phyloP scores from a whole-genome alignment of 2,888 invertebrate genomes.

The Mellilla xanthometata region DNA sequence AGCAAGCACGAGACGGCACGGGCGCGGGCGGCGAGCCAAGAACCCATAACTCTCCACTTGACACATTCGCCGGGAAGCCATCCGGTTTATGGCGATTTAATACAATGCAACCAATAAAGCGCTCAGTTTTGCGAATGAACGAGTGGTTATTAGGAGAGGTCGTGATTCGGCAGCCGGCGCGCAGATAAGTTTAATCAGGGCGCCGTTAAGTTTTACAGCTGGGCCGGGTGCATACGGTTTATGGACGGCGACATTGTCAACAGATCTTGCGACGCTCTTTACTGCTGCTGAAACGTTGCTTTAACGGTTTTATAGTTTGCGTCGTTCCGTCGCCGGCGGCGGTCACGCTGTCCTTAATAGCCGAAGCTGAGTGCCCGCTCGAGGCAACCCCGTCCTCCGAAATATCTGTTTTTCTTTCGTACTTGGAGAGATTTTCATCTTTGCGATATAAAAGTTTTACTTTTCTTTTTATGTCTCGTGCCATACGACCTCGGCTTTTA shows the following conservation, averaged over 20 bases:
- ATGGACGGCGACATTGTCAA: constrained; percentile 81
- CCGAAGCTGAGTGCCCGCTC: constrained; percentile 78
- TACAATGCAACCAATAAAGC: constrained; percentile 45
- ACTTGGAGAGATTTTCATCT: constrained; percentile 73
- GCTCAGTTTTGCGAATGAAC: constrained; percentile 43
- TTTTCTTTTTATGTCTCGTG: constrained; percentile 51
- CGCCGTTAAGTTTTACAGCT: constrained; percentile 77
- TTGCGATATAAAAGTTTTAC: constrained; percentile 66
- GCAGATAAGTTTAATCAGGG: constrained; percentile 81
- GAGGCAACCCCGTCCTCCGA: constrained; percentile 70
- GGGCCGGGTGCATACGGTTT: constrained; percentile 79
- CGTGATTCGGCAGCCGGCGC: constrained; percentile 62
- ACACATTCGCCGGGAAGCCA: constrained; percentile 39
- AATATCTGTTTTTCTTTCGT: constrained; percentile 72
- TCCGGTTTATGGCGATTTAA: constrained; percentile 45
- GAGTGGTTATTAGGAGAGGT: constrained; percentile 60
- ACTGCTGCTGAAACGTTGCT: constrained; percentile 81
- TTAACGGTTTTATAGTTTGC: constrained; percentile 82
- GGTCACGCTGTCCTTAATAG: constrained; percentile 79
- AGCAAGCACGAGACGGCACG: constrained; percentile 25
- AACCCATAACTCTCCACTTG: constrained; percentile 45
- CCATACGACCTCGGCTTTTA: constrained; percentile 30
- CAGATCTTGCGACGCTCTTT: constrained; percentile 81
- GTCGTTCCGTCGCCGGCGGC: constrained; percentile 78
- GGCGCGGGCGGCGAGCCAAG: constrained; percentile 51